Conservation (phyloP, 2,797 vertebrate species). For the Hirundo rustica region DNA sequence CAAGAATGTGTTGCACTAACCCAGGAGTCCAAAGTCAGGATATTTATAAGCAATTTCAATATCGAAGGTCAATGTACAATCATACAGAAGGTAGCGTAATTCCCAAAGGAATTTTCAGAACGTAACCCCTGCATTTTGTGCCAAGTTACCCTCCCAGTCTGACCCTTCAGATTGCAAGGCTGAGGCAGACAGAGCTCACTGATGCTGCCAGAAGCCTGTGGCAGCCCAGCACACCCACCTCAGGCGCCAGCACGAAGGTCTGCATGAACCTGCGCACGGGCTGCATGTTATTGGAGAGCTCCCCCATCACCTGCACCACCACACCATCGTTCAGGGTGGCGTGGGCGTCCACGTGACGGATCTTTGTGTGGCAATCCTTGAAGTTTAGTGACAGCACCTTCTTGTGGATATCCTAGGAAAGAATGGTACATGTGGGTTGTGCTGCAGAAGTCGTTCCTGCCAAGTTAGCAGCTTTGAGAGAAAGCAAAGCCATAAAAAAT, state of each 20-base stretch:
- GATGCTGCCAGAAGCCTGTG: too few relatives aligned
- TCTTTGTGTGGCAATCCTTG: conserved; percentile 96
- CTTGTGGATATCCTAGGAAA: conserved; percentile 91
- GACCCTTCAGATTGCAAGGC: neutral
- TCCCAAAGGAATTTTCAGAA: neutral
- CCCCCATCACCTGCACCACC: conserved; percentile 97
- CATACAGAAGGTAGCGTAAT: rapidly evolving
- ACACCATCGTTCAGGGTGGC: conserved; percentile 95
- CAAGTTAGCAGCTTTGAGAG: neutral
- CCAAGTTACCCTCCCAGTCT: neutral
- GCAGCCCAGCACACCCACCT: conserved; percentile 77
- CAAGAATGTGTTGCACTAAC: neutral
- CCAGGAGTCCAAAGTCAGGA: neutral
- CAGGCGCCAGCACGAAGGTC: conserved; percentile 93
- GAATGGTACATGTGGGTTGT: rapidly evolving
- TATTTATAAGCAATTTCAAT: neutral
- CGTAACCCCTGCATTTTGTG: neutral
- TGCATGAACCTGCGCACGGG: conserved; percentile 98
- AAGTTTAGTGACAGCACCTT: conserved; percentile 96
- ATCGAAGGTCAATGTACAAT: neutral
- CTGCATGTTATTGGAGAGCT: conserved; percentile 97
- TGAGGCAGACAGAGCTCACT: neutral
- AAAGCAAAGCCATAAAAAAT: neutral
- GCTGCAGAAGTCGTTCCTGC: neutral
- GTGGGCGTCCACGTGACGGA: conserved; percentile 94